Conservation (phyloP, 1,140 invertebrate genomes). For the Macrostomum lignano region DNA sequence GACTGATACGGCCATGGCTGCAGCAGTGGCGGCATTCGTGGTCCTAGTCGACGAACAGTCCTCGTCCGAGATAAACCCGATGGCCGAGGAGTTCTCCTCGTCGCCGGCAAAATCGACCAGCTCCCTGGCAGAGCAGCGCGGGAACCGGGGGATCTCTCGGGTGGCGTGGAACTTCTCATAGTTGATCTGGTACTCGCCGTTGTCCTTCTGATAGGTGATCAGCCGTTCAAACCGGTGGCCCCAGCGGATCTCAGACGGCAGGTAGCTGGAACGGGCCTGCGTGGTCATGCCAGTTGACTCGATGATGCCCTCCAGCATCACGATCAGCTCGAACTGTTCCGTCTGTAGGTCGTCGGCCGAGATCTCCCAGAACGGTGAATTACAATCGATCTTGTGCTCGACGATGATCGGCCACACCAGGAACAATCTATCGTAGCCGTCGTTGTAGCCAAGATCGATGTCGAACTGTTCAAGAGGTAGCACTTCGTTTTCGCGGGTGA, state of each 20-base stretch:
- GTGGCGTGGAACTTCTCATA: too few species aligned
- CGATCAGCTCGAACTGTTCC: slow-evolving; percentile 11
- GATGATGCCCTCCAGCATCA: slow-evolving; percentile 15
- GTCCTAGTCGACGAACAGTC: too few species aligned
- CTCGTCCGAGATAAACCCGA: too few species aligned
- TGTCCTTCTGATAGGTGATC: slow-evolving; percentile 54
- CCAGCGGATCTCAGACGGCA: slow-evolving; percentile 59
- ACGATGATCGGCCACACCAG: too few species aligned
- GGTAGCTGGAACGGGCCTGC: slow-evolving; percentile 30
- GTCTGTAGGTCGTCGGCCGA: slow-evolving; percentile 55
- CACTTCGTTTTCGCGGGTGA: slow-evolving; percentile 37
- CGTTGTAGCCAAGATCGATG: slow-evolving; percentile 41
- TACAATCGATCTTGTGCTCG: slow-evolving; percentile 53
- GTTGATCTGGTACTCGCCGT: slow-evolving; percentile 60
- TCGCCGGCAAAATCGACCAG: too few species aligned
- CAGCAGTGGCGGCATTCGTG: too few species aligned
- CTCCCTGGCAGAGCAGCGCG: too few species aligned
- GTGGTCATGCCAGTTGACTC: slow-evolving; percentile 28
- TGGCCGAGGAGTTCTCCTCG: too few species aligned
- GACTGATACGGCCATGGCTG: too few species aligned
- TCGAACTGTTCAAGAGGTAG: slow-evolving; percentile 26
- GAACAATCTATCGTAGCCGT: slow-evolving; percentile 49
- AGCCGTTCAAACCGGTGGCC: slow-evolving; percentile 76
- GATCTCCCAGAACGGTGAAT: slow-evolving; percentile 56
- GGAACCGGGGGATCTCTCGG: slow-evolving; percentile 70